phyloP scores from a whole-genome alignment of 2,113 vertebrate species.

The Myrmecobius fasciatus region DNA sequence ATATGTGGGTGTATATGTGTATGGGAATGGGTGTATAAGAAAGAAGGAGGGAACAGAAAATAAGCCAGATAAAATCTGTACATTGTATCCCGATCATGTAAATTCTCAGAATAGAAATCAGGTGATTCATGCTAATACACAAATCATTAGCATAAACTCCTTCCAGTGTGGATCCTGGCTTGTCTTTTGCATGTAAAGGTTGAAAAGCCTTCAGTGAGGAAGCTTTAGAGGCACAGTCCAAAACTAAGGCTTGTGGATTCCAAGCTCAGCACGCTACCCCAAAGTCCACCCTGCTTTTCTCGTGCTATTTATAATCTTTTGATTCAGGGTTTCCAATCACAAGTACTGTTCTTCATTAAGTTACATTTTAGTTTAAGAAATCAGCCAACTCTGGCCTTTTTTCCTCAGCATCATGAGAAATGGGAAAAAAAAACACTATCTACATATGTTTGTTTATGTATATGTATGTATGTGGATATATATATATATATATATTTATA shows the following conservation, averaged over 20 bases:
- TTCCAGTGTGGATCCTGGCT: neutral
- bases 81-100: neutral
- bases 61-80: constrained; percentile 38
- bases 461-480: too few relatives aligned
- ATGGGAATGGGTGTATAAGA: neutral
- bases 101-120: constrained; percentile 26
- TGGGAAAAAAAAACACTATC: neutral
- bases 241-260: neutral
- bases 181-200: neutral
- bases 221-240: neutral
- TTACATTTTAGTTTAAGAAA: neutral
- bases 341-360: constrained; percentile 35
- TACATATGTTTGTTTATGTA: neutral
- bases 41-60: constrained; percentile 10
- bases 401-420: constrained; percentile 5
- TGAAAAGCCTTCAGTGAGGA: neutral
- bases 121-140: neutral
- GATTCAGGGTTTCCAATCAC: neutral
- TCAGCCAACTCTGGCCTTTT: neutral
- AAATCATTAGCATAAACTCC: neutral
- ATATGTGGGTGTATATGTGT: neutral
- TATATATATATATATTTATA: too few relatives aligned
- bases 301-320: neutral
- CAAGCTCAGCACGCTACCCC: neutral
- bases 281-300: neutral